Conservation (phyloP, 23 tunicate species). For the Halocynthia roretzi region DNA sequence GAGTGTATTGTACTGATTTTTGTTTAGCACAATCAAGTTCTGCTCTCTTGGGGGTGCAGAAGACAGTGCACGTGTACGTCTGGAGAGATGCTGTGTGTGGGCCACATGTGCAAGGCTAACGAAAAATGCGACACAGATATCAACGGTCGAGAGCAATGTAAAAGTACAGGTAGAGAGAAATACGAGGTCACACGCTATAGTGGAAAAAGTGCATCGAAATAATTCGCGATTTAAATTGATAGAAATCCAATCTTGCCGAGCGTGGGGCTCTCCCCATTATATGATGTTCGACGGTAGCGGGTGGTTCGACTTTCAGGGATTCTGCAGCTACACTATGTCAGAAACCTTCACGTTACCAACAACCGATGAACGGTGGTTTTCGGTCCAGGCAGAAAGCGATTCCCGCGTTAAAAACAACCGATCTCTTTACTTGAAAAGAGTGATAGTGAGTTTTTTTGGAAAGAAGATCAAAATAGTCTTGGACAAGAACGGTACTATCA, state of each 20-base stretch:
- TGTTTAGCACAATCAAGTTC: not conserved
- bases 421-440: not conserved
- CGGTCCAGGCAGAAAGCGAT: not conserved
- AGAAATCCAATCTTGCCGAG: not conserved
- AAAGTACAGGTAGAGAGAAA: not conserved
- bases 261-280: slow-evolving; percentile 8
- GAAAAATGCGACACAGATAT: not conserved
- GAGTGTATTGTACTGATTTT: no score
- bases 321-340: not conserved
- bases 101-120: not conserved
- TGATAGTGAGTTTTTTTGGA: not conserved
- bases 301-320: slow-evolving; percentile 2
- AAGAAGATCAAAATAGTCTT: not conserved
- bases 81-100: not conserved
- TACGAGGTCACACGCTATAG: no score
- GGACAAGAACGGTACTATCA: not conserved
- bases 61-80: not conserved
- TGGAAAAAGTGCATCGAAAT: no score
- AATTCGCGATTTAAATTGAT: no score
- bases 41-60: not conserved
- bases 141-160: not conserved
- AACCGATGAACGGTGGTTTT: not conserved
- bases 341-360: not conserved
- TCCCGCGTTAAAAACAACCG: not conserved
- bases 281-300: slow-evolving; percentile 1